These are phyloP conservation scores for Pachyseris speciosa DNA, from an alignment of 64 coral and sea anemone species.

Conservation along the genomic window DNA sequence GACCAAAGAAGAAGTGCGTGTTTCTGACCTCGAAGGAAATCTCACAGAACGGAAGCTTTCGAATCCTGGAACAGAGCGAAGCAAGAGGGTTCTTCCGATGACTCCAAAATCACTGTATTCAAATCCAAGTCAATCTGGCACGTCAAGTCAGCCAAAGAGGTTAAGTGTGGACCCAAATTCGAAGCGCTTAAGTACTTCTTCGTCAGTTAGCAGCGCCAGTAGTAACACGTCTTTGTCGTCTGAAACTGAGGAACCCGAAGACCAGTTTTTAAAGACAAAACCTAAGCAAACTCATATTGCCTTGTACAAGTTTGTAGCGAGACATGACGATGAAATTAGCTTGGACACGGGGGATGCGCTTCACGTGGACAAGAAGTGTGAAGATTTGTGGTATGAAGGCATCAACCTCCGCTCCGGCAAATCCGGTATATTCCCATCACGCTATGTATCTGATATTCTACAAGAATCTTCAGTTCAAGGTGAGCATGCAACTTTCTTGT, in stretches of 20 bases:
- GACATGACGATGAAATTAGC: constrained; percentile 86
- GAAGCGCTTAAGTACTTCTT: constrained; percentile 23
- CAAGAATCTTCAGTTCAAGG: constrained; percentile 38
- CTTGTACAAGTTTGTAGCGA: constrained; percentile 84
- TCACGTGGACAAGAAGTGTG: constrained; percentile 69
- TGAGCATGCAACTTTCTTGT: not conserved
- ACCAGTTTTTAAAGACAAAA: not conserved
- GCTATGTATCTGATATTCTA: constrained; percentile 93
- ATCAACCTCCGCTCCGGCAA: constrained; percentile 88
- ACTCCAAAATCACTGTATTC: constrained; percentile 1
- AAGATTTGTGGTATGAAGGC: constrained; percentile 98
- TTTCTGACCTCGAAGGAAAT: constrained; percentile 9
- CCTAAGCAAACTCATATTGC: constrained; percentile 95
- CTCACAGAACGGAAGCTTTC: not conserved
- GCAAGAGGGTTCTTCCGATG: constrained; percentile 3
- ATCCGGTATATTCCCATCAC: constrained; percentile 86
- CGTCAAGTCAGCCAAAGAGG: not conserved
- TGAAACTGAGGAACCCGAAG: not conserved
- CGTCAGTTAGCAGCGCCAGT: constrained; percentile 5
- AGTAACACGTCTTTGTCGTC: not conserved
- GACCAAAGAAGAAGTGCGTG: not conserved
- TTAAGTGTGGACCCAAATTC: not conserved
- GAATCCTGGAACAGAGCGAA: constrained; percentile 6
- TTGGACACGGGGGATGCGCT: constrained; percentile 91
- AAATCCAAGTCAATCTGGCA: not conserved